Evolutionary conservation across 1,140 invertebrate genomes (phyloP).

Genomic region (Radopholus similis): DNA sequence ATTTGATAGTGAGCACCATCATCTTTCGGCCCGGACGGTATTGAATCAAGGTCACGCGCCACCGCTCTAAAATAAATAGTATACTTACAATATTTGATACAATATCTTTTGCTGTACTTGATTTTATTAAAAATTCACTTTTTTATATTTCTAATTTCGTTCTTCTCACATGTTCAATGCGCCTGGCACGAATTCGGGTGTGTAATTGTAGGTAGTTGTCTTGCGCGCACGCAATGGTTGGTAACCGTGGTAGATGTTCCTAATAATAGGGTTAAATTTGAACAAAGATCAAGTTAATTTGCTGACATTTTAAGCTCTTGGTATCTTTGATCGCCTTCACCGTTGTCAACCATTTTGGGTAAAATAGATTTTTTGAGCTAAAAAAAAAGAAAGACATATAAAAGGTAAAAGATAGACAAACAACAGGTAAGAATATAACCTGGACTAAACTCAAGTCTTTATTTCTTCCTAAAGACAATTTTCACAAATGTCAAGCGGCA

Average conservation of each 20-base stretch:
- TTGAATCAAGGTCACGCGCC: conserved; percentile 21
- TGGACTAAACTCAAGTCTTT: too few relatives aligned
- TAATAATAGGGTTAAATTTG: too few relatives aligned
- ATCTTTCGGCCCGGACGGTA: conserved; percentile 19
- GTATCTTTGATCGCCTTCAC: conserved; percentile 19
- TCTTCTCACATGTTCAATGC: conserved; percentile 19
- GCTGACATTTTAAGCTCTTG: conserved; percentile 28
- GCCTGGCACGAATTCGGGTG: conserved; percentile 19
- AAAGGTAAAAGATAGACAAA: too few relatives aligned
- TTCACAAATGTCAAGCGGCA: too few relatives aligned
- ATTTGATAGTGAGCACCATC: conserved; percentile 19
- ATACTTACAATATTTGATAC: neutral
- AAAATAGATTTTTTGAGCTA: too few relatives aligned
- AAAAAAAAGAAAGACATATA: too few relatives aligned
- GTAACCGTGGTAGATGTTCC: conserved; percentile 23
- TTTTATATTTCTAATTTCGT: neutral
- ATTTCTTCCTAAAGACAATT: too few relatives aligned
- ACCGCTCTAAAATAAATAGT: conserved; percentile 8
- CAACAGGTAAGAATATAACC: too few relatives aligned
- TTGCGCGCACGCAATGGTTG: conserved; percentile 16
- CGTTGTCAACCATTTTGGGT: conserved; percentile 20
- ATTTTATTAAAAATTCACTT: neutral
- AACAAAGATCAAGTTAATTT: too few relatives aligned
- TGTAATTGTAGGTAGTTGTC: conserved; percentile 4
- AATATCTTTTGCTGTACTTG: neutral